Base-by-base conservation (phyloP, 2,888 invertebrate species). In the Apamea crenata region DNA sequence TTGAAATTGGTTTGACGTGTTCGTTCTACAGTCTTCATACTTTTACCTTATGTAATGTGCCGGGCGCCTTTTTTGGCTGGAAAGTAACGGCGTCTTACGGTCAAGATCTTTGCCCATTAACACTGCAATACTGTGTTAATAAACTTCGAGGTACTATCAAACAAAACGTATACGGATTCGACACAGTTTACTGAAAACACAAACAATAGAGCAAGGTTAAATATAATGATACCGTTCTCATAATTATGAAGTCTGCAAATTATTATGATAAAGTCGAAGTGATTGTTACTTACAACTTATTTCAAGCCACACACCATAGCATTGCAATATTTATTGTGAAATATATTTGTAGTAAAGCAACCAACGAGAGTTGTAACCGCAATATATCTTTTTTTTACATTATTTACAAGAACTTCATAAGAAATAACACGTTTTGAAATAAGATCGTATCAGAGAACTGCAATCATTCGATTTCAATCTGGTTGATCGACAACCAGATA, bases 391-490 rank as follows among this genome's bases (percentile, higher is more conserved):
- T 80, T 82, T 83, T 79, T 77, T 75, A 66, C 56, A 66, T 69
- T 77, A 82, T 86, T 87, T 81, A 79, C 80, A 79, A 84, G 73
- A 87, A 81, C 74, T 68, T 79, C 67, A 74, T 82, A 82, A 78
- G 83, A 78, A 83, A 80, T 73, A 86, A 83, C 78, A 77, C 71
- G 81, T 81, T 85, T 73, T 78, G 73, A 75, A 86, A 84, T 69
- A 80, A 77, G 82, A 80, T 87, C 14, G 44, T 86, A 87, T 87
- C 84, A 36, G 29, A 25, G 32, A 53, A 68, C 61, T 81, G 77
- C 75, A 87, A 81, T 78, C 77, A 79, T 61, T 61, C 76, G 77
- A 84, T 82, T 82, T 78, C 56, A 74, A 86, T 87, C 74, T 75
- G n/a, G 65, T 74, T 76, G 88, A 82, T 79, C 71, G 83, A 87